Evolutionary conservation across 2,113 vertebrate genomes (phyloP), one percentile per base, ranked within the genome.

Genomic region (Scortum barcoo): DNA sequence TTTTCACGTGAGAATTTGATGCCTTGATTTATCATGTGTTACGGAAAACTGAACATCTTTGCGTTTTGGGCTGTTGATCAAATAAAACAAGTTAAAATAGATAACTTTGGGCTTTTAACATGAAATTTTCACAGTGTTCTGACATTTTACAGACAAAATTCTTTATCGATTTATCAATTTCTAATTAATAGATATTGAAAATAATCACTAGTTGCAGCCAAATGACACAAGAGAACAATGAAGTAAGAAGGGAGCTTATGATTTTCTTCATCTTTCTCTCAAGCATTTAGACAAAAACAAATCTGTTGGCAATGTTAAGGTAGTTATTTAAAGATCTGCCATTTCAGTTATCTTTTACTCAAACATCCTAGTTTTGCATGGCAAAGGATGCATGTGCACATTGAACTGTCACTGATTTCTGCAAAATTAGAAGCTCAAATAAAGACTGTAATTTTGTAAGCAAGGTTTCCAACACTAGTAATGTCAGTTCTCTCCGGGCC

Each of bases 371-470:
- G 26, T 11, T 17, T 22, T 53, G 67, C n/a, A 26, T 9, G 19
- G 20, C 48, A 61, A 3, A 50, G 28, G 14, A n/a, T 22, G 42
- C 54, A 10, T 33, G 13, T 46, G 53, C 10, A 26, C 58, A 33
- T 57, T 44, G 48, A 5, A 33, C 19, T 6, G 5, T n/a, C 22
- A 60, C 7, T 53, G 56, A 30, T 62, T n/a, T 60, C 67, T n/a
- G 33, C 57, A 30, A 7, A 7, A 40, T 61, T 44, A 70, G 66
- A 40, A n/a, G 46, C 16, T 30, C 40, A 28, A 28, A 61, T 22
- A 40, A 61, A 78, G 42, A 71, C 51, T 42, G 7, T 30, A 14
- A 78, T 51, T 42, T 61, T 22, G 16, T 11, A 40, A 50, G n/a
- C 3, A 48, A 28, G 6, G 4, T 19, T 14, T 72, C n/a, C 30